Base-by-base conservation (phyloP, 2,888 invertebrate species). In the Xanthia icteritia region DNA sequence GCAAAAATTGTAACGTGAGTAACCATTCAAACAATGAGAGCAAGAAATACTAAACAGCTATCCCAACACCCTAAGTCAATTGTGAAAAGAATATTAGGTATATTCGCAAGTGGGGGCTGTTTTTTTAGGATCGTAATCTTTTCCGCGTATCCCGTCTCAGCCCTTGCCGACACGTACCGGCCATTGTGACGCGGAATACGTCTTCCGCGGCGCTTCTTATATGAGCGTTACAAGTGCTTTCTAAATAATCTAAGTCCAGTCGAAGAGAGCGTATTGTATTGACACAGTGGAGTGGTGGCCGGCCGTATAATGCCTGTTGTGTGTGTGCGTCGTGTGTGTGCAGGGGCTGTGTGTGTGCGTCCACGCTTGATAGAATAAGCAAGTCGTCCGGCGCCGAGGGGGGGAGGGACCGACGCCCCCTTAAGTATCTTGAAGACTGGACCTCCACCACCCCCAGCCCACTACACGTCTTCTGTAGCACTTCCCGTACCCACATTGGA, bases 181-280 rank as follows among this genome's bases (percentile, higher is more conserved):
- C 96, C 95, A 96, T 96, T 96, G 96, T 96, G 95, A 96, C 96
- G 95, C 93, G 89, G 93, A 94, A 95, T 94, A 94, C 95, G 94
- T 96, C 96, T 96, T 96, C 94, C 94, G 94, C 93, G 94, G 93
- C 94, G 95, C 95, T 95, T 96, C 96, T 97, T 97, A 97, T 97
- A 97, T 97, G 97, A 97, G 95, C 96, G 95, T 96, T 97, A 97
- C 96, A 97, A 97, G 97, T 97, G 97, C 97, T 97, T 97, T 97
- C 97, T 97, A 97, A 97, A 97, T 97, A 97, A 97, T 97, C 97
- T 96, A 96, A 97, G 97, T 97, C 97, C 96, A 95, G 96, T 92
- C 94, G 96, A 96, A 96, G 96, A 96, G 96, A 96, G 96, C 94
- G 96, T 97, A 97, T 97, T 97, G 97, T 97, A 97, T 97, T 97